A percentile compares a stretch with the other conserved stretches of the same genome.
These are phyloP conservation scores for Ptilodon capucinus DNA, from an alignment of 2,888 invertebrate species.

Conservation along the genomic window DNA sequence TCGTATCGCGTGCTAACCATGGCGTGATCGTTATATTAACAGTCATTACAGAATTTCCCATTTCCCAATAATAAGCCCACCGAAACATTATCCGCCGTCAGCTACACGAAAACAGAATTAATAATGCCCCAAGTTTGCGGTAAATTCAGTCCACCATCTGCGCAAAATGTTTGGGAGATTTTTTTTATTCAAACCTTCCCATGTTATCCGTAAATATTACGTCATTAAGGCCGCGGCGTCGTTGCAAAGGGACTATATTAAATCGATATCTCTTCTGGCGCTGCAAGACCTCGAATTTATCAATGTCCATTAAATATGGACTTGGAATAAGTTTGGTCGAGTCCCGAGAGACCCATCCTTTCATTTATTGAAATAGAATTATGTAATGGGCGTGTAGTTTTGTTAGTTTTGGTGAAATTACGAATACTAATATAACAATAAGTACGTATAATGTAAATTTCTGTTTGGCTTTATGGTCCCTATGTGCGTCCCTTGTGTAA, in stretches of 20 bases:
- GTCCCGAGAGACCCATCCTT: constrained; percentile 62
- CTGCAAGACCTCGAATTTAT: constrained; percentile 53
- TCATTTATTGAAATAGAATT: constrained; percentile 66
- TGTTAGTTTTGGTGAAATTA: background rate
- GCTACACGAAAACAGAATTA: constrained; percentile 76
- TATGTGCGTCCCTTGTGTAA: too few relatives aligned
- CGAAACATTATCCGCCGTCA: constrained; percentile 68
- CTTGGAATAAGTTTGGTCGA: constrained; percentile 23
- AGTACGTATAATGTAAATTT: background rate
- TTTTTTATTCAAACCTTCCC: constrained; percentile 51
- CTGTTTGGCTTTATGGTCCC: too few relatives aligned
- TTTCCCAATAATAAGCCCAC: constrained; percentile 74
- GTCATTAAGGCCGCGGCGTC: constrained; percentile 47
- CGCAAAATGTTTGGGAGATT: constrained; percentile 55
- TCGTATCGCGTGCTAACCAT: constrained; percentile 64
- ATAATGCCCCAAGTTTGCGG: constrained; percentile 73
- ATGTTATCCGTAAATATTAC: constrained; percentile 56
- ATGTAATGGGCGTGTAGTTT: background rate
- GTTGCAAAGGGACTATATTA: constrained; percentile 43
- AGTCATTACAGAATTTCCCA: constrained; percentile 78
- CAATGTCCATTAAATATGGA: constrained; percentile 69
- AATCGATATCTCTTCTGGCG: constrained; percentile 33
- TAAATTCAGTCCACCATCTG: constrained; percentile 68
- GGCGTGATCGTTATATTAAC: constrained; percentile 74
- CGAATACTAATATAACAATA: background rate